Evolutionary conservation across 2,888 invertebrate species (phyloP).

Genomic region (Drosophila kambysellisi): DNA sequence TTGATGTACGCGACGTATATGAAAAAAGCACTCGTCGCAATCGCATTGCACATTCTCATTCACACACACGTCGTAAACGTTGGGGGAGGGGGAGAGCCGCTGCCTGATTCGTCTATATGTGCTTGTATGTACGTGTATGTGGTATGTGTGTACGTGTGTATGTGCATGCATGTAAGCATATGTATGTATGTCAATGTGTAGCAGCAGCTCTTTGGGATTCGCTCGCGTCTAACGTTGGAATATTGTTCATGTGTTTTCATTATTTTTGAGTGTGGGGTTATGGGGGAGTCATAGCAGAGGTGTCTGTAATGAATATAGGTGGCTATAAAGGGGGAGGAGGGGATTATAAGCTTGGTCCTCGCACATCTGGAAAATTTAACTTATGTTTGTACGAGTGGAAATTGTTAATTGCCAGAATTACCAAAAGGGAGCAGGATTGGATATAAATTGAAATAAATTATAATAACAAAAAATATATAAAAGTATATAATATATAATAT

Average conservation of each 20-base stretch:
- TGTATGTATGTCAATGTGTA: constrained; percentile 14
- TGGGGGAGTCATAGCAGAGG: background rate
- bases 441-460: background rate
- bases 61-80: constrained; percentile 58
- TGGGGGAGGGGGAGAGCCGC: constrained; percentile 28
- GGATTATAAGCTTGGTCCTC: background rate
- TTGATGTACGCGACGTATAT: constrained; percentile 59
- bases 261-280: constrained; percentile 20
- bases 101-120: constrained; percentile 68
- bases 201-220: constrained; percentile 25
- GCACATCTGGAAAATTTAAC: constrained; percentile 31
- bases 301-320: background rate
- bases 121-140: constrained; percentile 11
- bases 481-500: background rate
- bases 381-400: constrained; percentile 29
- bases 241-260: constrained; percentile 51
- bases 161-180: constrained; percentile 15
- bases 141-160: constrained; percentile 3
- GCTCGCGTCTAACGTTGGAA: constrained; percentile 20
- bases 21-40: constrained; percentile 66
- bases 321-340: background rate
- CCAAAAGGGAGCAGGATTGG: background rate
- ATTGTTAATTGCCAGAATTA: constrained; percentile 42
- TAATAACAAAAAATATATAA: background rate
- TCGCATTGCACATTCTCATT: constrained; percentile 68